Evolutionary conservation across 92 coral and sea anemone species (phyloP), one percentile per base, ranked within the genome.

Genomic region (Isaurus tuberculatus): DNA sequence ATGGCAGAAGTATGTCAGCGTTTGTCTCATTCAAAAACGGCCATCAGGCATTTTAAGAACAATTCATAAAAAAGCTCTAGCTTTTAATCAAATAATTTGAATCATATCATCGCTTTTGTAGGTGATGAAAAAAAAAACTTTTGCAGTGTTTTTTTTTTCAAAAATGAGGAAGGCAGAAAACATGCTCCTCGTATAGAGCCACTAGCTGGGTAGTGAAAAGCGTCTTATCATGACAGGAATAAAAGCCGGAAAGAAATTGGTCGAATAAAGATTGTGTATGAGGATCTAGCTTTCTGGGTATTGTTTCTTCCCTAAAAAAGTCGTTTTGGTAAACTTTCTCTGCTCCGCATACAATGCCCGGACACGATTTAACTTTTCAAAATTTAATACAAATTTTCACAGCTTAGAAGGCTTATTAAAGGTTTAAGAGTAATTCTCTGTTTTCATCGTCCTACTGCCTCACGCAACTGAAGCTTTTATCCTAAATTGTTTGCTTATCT

Each of bases 171-270:
- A 25, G 34, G n/a, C 46, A 31, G n/a, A 51, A 9, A 55, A 26
- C 43, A 30, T 26, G 17, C 81, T 33, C n/a, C 49, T 2, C 19
- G 43, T 1, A 57, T 11, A 16, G 81, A 30, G 48, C 26, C 33
- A 77, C 25, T 58, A 26, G 23, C 13, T 19, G 43, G 70, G 60
- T 22, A 60, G 82, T 4, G 33, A 75, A 75, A 58, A 77, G 15
- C 19, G 70, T 79, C 89, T 89, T 89, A 89, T 89, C 92, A 69
- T 40, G 65, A 57, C 80, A 72, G 86, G 77, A 71, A 53, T 7
- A 53, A 53, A 40, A 89, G 80, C 92, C 92, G 89, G 92, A 85
- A 89, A 85, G 83, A 27, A 49, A 36, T 34, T n/a, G 53, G 68
- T 61, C 68, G 70, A n/a, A 55, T 13, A 77, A 77, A 77, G 82